Evolutionary conservation across 2,888 invertebrate genomes (phyloP).

Genomic region (Automeris io): DNA sequence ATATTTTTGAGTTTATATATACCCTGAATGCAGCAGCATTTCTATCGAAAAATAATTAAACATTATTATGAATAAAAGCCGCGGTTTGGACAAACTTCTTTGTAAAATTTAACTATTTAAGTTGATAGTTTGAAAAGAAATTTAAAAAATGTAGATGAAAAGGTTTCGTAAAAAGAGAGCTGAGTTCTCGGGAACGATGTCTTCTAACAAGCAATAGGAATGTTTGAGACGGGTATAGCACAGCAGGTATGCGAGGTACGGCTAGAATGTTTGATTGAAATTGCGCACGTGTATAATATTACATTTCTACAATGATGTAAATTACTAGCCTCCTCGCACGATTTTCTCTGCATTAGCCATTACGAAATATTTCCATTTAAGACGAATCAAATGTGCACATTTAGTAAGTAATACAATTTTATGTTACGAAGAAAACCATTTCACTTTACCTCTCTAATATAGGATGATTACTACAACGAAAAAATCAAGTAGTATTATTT

Average conservation of each 20-base stretch:
- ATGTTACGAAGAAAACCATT: too few species aligned
- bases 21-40: too few species aligned
- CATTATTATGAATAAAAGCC: background rate
- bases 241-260: slow-evolving; percentile 50
- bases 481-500: too few species aligned
- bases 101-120: slow-evolving; percentile 51
- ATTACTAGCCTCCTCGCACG: too few species aligned
- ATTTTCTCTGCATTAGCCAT: too few species aligned
- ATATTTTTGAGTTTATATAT: too few species aligned
- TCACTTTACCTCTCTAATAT: too few species aligned
- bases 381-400: too few species aligned
- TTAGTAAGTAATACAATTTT: too few species aligned
- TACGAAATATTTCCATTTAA: too few species aligned
- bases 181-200: slow-evolving; percentile 37
- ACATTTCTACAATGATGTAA: slow-evolving; percentile 23
- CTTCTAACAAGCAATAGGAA: slow-evolving; percentile 61
- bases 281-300: slow-evolving; percentile 49
- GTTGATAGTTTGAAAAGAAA: slow-evolving; percentile 58
- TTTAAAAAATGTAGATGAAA: slow-evolving; percentile 67
- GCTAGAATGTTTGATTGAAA: slow-evolving; percentile 62
- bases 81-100: slow-evolving; percentile 3
- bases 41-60: too few species aligned
- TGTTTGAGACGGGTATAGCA: slow-evolving; percentile 50
- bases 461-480: too few species aligned
- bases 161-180: slow-evolving; percentile 45